These are phyloP conservation scores for Cuculus canorus DNA, from an alignment of 2,797 vertebrate species.

Conservation along the genomic window DNA sequence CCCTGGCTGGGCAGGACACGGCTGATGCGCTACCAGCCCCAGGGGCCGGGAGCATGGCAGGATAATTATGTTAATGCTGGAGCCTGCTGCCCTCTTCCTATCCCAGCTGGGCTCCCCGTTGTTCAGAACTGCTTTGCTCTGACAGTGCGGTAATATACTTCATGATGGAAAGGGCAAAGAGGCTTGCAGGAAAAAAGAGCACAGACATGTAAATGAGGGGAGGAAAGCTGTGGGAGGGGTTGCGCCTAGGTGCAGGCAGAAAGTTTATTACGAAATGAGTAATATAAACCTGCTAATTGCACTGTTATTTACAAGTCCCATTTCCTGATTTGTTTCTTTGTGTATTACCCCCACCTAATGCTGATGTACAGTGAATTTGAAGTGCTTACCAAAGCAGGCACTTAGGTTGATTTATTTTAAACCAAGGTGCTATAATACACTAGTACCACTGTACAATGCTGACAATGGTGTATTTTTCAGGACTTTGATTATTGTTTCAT, in stretches of 20 bases:
- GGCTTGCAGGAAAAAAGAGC: slow-evolving; percentile 86
- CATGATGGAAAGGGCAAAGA: slow-evolving; percentile 99
- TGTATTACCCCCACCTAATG: neutral
- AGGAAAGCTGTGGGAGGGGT: slow-evolving; percentile 80
- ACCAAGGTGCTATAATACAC: neutral
- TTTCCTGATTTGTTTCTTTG: slow-evolving; percentile 65
- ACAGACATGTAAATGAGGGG: slow-evolving; percentile 90
- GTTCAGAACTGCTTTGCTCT: slow-evolving; percentile 98
- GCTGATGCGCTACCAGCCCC: too few species aligned
- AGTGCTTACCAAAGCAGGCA: slow-evolving; percentile 67
- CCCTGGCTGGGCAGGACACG: too few species aligned
- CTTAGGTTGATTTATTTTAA: slow-evolving; percentile 57
- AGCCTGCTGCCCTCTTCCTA: slow-evolving; percentile 96
- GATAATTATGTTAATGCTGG: slow-evolving; percentile 99
- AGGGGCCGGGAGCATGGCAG: slow-evolving; percentile 83
- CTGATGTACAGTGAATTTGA: neutral
- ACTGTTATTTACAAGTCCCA: slow-evolving; percentile 61
- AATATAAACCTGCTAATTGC: slow-evolving; percentile 60
- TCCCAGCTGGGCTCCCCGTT: slow-evolving; percentile 98
- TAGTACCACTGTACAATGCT: slow-evolving; percentile 22
- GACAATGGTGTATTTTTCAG: slow-evolving; percentile 44
- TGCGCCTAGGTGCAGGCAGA: slow-evolving; percentile 8
- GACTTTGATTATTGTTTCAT: slow-evolving; percentile 59
- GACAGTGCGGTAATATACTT: slow-evolving; percentile 99
- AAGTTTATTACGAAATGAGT: slow-evolving; percentile 74